phyloP scores from a whole-genome alignment of 2,113 vertebrate species.

The Otolemur garnettii region DNA sequence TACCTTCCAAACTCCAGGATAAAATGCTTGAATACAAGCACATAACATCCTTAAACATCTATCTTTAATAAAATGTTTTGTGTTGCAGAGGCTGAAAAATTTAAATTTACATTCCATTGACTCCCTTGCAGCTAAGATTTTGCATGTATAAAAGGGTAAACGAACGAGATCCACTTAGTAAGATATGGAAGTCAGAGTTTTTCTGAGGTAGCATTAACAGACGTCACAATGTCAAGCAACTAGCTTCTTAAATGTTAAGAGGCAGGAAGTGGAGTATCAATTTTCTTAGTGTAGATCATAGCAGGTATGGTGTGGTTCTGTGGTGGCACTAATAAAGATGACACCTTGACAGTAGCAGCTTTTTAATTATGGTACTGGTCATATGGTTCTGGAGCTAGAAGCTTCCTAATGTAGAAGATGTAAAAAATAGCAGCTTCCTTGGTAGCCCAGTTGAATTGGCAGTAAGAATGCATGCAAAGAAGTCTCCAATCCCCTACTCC shows the following conservation, averaged over 20 bases:
- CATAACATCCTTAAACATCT: background rate
- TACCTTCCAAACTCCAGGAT: background rate
- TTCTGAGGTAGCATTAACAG: background rate
- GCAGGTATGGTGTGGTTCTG: background rate
- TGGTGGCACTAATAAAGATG: background rate
- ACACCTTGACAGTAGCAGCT: background rate
- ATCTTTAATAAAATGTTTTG: background rate
- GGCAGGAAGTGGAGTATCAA: background rate
- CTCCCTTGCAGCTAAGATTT: background rate
- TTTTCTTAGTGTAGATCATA: background rate
- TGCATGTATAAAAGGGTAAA: background rate
- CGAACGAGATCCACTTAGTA: background rate
- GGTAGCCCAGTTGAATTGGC: background rate
- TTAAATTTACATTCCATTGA: background rate
- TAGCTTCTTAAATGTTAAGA: background rate
- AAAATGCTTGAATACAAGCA: background rate
- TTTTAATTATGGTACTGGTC: background rate
- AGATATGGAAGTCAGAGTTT: background rate
- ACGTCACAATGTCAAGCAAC: background rate
- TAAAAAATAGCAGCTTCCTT: background rate
- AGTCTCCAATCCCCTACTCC: background rate
- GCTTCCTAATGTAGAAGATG: background rate
- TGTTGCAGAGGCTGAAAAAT: background rate
- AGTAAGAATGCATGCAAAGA: background rate
- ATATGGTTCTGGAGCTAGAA: slow-evolving; percentile 9